Evolutionary conservation across 2,888 invertebrate genomes (phyloP).

Genomic region (Cosmia pyralina): DNA sequence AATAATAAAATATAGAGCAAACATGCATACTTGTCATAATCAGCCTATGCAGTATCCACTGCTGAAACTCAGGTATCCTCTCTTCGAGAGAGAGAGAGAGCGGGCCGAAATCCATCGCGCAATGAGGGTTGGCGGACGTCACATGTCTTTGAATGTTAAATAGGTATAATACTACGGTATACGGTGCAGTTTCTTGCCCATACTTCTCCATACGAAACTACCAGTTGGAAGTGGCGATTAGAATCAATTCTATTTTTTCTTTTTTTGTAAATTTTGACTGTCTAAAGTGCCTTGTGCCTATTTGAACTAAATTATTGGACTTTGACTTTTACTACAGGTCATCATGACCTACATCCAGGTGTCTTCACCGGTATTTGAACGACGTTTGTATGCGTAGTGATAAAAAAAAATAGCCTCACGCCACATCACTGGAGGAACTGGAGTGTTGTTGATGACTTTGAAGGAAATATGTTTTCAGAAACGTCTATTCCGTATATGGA

Average conservation of each 20-base stretch:
- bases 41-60: background rate
- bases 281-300: too few species aligned
- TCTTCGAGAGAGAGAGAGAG: background rate
- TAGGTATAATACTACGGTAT: too few species aligned
- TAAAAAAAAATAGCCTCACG: background rate
- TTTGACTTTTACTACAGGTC: too few species aligned
- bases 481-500: background rate
- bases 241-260: too few species aligned
- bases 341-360: too few species aligned
- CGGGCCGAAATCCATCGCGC: background rate
- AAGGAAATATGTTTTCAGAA: background rate
- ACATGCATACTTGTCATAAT: background rate
- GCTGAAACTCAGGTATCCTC: background rate
- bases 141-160: background rate
- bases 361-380: too few species aligned
- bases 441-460: background rate
- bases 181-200: too few species aligned
- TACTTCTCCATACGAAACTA: too few species aligned
- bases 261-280: too few species aligned
- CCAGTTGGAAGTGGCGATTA: too few species aligned
- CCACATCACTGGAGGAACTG: background rate
- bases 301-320: too few species aligned
- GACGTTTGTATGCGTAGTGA: too few species aligned
- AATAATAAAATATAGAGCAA: background rate
- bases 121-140: background rate